Evolutionary conservation across 2,797 vertebrate genomes (phyloP), one percentile per base, ranked within the genome.

Genomic region (Platyrinchus mystaceus): DNA sequence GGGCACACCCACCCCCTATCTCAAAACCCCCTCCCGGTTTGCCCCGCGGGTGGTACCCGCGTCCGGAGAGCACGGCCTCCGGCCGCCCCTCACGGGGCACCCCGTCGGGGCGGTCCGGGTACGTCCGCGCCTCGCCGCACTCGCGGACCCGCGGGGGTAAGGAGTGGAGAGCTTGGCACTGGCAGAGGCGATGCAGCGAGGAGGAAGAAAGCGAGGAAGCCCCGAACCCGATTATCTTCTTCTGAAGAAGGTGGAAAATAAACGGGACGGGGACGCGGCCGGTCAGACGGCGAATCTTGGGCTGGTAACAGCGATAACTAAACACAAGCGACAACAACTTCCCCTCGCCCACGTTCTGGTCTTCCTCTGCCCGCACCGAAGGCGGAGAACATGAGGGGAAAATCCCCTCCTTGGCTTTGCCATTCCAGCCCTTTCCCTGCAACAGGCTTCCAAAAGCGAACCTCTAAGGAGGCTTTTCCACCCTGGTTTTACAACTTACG

Each of bases 351-450:
- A 12, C 28, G 19, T 68, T 14, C n/a, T 36, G 11, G 10, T 19
- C 22, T n/a, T 87, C 14, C 27, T 55, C 55, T 22, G 41, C 26
- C 37, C 5, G 4, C 73, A 49, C 34, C 24, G 18, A 20, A 11
- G 56, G 39, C 18, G 8, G 37, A 52, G 28, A 36, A 39, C 37
- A 16, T 2, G 8, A 16, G 22, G 21, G 13, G 8, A 0, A 3
- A 28, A 52, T 14, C 19, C 7, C 34, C 22, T 34, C 27, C 14
- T 32, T 12, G 36, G 5, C 59, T n/a, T 41, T 59, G 32, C 37
- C 43, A 9, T 32, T 59, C 19, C 26, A 3, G 6, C n/a, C 37
- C 27, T 5, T 58, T 63, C 20, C 22, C 23, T 15, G 23, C n/a
- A 27, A 36, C 6, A 1, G 3, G 4, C 4, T 46, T 83, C 30